Evolutionary conservation across 1,140 invertebrate species (phyloP), one percentile per base, ranked within the genome.

Genomic region (Arion vulgaris): DNA sequence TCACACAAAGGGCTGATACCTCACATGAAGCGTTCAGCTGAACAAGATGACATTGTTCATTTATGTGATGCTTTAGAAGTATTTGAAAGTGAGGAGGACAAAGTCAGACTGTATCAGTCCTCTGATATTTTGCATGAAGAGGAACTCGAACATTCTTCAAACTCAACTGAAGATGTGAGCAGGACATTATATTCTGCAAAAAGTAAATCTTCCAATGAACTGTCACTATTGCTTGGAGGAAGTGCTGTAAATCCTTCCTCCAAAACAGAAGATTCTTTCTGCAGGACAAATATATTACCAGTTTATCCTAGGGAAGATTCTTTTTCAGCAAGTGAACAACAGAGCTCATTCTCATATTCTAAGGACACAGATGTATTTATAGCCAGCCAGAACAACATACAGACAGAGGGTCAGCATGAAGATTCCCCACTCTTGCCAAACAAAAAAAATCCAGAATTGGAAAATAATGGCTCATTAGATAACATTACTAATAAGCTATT

Each of bases 31-130:
- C 80, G 87, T 11, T 87, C 86, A 13, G 87, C 80, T 23, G 88
- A 88, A 76, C 86, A 87, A 36, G 83, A 77, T 13, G 87, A 89
- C 79, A 86, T 88, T 51, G 80, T 83, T 17, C 83, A 86, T 75
- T 79, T 88, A 78, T 84, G 86, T 69, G 86, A 88, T 80, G 79
- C 81, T 74, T 78, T 82, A 19, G 81, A 86, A 75, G 84, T 87
- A 4, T 87, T 86, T 81, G 85, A 86, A 76, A 66, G 51, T 49
- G 82, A 80, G 0, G 85, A 82, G 75, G 84, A 85, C 57, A 77
- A 76, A 72, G n/a, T 57, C n/a, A 71, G 76, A 72, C 49, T 77
- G 41, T 69, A 17, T 39, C 62, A 83, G 23, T 77, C 74, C 13
- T 57, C 75, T 38, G 23, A 34, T 23, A 34, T 38, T 5, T 66